Percentiles rank a stretch among this genome's conserved stretches.
phyloP scores from a whole-genome alignment of 1,140 invertebrate species.

The Formica exsecta region DNA sequence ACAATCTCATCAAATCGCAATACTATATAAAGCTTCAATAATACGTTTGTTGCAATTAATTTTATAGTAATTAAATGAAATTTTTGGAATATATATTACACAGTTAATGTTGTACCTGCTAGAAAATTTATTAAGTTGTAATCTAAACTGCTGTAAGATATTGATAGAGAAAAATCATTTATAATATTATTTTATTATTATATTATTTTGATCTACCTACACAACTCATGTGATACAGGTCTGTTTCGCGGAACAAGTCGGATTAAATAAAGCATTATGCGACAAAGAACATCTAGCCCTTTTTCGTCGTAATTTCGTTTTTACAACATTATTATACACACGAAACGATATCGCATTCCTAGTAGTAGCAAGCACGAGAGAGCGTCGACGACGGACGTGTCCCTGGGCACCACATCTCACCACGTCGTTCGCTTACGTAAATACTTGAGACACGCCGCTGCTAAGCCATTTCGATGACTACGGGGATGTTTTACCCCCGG shows the following conservation, averaged over 20 bases:
- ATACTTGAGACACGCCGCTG: constrained; percentile 3
- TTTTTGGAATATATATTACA: not conserved
- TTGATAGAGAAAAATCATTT: not conserved
- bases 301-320: constrained; percentile 21
- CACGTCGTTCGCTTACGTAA: constrained; percentile 23
- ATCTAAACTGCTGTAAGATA: constrained; percentile 11
- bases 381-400: no score
- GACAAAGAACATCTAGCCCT: constrained; percentile 23
- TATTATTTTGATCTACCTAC: no score
- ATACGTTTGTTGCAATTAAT: constrained; percentile 18
- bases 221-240: not conserved
- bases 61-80: constrained; percentile 32
- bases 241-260: constrained; percentile 18
- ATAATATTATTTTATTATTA: not conserved
- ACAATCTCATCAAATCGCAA: constrained; percentile 35
- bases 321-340: constrained; percentile 24
- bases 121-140: not conserved
- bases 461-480: constrained; percentile 33
- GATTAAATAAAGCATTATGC: constrained; percentile 30
- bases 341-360: constrained; percentile 20
- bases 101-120: not conserved
- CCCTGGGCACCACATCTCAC: not conserved
- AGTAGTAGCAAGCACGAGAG: not conserved
- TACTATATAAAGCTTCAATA: constrained; percentile 16
- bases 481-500: constrained; percentile 38